A percentile compares a stretch with the other conserved stretches of the same genome.
Conservation (phyloP, 2,113 vertebrate species). For the Raja brachyura region DNA sequence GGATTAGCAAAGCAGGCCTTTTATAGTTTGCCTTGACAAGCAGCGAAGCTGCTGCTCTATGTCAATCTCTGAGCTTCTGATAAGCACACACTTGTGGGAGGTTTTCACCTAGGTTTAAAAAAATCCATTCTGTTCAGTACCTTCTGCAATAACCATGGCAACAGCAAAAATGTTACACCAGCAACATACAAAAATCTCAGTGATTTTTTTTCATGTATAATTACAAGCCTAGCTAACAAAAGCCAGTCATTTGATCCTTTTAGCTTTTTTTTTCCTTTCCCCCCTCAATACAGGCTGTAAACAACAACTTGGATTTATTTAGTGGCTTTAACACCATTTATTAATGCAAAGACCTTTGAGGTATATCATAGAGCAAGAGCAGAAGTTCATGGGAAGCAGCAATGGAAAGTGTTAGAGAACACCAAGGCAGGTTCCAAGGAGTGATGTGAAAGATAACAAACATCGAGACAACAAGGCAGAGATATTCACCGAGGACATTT, state of each 20-base stretch:
- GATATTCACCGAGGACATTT: too few relatives aligned
- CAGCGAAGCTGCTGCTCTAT: neutral
- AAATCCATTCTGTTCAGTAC: neutral
- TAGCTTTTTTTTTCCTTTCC: neutral
- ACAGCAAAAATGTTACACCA: slow-evolving; percentile 4
- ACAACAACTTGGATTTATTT: neutral
- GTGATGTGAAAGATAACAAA: too few relatives aligned
- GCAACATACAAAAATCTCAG: neutral
- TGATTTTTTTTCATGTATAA: neutral
- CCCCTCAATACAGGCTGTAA: neutral
- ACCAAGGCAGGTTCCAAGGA: too few relatives aligned
- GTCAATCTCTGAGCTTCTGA: neutral
- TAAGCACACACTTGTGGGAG: neutral
- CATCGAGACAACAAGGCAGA: too few relatives aligned
- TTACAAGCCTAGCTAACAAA: neutral
- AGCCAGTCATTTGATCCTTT: neutral
- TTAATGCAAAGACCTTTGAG: too few relatives aligned
- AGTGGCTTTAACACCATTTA: too few relatives aligned
- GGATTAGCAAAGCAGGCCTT: neutral
- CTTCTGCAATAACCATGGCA: neutral
- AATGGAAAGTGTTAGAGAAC: too few relatives aligned
- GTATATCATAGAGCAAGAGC: too few relatives aligned
- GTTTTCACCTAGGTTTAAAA: neutral
- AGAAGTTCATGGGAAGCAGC: too few relatives aligned
- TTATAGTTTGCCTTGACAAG: neutral